Evolutionary conservation across 2,113 vertebrate genomes (phyloP).

Genomic region (Oncorhynchus mykiss): DNA sequence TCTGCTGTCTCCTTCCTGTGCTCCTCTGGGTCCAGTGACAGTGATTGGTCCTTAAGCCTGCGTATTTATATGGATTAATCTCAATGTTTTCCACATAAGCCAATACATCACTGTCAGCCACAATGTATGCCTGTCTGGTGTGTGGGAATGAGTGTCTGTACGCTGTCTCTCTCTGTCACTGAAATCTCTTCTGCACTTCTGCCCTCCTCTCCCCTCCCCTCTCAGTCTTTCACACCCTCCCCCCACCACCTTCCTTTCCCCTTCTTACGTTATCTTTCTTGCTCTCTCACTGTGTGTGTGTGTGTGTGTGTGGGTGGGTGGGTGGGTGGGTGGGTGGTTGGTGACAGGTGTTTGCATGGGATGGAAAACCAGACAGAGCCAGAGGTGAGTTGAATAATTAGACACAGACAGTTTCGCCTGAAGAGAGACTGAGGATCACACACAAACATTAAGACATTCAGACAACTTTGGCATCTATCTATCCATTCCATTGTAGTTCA

Average conservation of each 20-base stretch:
- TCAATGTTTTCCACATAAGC: constrained; percentile 15
- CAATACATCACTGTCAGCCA: constrained; percentile 19
- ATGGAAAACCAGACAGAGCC: too few relatives aligned
- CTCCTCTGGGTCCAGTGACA: constrained; percentile 13
- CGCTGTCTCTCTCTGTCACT: neutral
- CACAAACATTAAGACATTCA: too few relatives aligned
- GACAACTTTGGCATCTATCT: too few relatives aligned
- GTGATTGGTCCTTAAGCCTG: constrained; percentile 8
- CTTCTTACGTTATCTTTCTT: neutral
- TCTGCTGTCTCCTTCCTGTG: constrained; percentile 42
- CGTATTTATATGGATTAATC: constrained; percentile 26
- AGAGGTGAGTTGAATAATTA: too few relatives aligned
- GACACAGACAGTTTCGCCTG: too few relatives aligned
- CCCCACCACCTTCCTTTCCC: constrained; percentile 22
- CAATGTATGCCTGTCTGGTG: constrained; percentile 6
- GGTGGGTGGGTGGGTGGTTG: too few relatives aligned
- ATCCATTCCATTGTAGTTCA: too few relatives aligned
- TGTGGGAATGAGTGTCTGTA: neutral
- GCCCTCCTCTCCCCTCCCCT: neutral
- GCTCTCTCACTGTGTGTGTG: neutral
- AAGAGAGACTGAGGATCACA: too few relatives aligned
- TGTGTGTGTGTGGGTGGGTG: too few relatives aligned
- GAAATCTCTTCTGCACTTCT: neutral
- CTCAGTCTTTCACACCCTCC: constrained; percentile 15
- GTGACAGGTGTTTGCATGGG: too few relatives aligned